A percentile compares a stretch with the other conserved stretches of the same genome.
Conservation (phyloP, 2,797 vertebrate genomes). For the Pterois miles region DNA sequence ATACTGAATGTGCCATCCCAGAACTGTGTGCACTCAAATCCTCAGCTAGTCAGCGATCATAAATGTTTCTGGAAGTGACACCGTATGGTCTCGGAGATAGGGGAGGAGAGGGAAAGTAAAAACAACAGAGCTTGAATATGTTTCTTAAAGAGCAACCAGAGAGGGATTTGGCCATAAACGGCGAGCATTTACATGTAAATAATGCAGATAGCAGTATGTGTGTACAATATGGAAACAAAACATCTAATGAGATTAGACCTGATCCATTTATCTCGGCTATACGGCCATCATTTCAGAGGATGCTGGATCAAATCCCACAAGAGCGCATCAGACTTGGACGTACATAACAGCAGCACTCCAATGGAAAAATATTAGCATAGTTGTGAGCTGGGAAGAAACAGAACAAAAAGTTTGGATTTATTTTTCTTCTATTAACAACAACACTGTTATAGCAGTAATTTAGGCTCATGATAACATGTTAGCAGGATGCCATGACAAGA, state of each 20-base stretch:
- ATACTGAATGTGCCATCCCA: constrained; percentile 88
- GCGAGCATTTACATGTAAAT: constrained; percentile 78
- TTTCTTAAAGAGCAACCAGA: constrained; percentile 82
- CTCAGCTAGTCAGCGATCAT: constrained; percentile 78
- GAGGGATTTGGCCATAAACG: constrained; percentile 77
- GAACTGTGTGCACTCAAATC: constrained; percentile 85
- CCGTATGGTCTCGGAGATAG: constrained; percentile 69
- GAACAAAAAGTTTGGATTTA: constrained; percentile 59
- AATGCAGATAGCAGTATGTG: constrained; percentile 71
- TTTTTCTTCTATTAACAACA: constrained; percentile 63
- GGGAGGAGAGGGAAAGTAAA: constrained; percentile 84
- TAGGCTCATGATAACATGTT: constrained; percentile 76
- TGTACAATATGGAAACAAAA: constrained; percentile 80
- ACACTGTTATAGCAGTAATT: constrained; percentile 69
- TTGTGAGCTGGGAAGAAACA: constrained; percentile 29
- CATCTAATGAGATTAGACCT: constrained; percentile 81
- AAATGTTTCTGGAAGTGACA: constrained; percentile 76
- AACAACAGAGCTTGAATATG: constrained; percentile 86
- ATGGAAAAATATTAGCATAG: constrained; percentile 28
- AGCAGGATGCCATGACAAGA: constrained; percentile 80
- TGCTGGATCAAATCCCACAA: constrained; percentile 67
- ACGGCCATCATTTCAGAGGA: constrained; percentile 79
- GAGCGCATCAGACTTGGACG: constrained; percentile 51
- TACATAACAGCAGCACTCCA: constrained; percentile 41
- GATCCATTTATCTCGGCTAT: constrained; percentile 82